Evolutionary conservation across 1,140 invertebrate genomes (phyloP), one percentile per base, ranked within the genome.

Genomic region (Cotesia vestalis): DNA sequence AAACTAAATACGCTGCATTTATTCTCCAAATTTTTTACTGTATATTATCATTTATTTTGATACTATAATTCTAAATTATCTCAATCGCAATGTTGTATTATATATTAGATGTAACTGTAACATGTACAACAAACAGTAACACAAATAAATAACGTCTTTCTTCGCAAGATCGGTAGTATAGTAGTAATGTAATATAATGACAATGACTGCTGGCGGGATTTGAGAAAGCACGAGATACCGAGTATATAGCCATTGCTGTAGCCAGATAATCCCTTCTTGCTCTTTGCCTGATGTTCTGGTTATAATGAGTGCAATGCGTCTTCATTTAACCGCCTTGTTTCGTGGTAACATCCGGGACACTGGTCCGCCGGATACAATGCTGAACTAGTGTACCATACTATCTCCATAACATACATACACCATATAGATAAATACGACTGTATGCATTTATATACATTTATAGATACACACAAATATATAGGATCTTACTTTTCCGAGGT

Each of bases 231-330:
- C 6, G 2, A 64, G 35, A 64, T 46, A 36, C 12, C 12, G 12
- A 64, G 35, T 38, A 38, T 57, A 17, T 36, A 64, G 14, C 34
- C 9, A 64, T n/a, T 6, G 34, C 36, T n/a, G 35, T 38, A 4
- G n/a, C 27, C 35, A 64, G 57, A 59, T 59, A 59, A 59, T 59
- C 17, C 57, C 4, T 52, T 59, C 27, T 17, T 51, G 27, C 27
- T 57, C 46, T 38, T 8, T 46, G n/a, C 52, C 68, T 34, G 57
- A 66, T 70, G 77, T 78, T 75, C 75, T 76, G 68, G 75, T 81
- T 77, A 81, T 82, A 82, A 82, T 82, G 81, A 81, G 81, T 81
- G 78, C 80, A 76, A 80, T 82, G 80, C 78, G 76, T 81, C 80
- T 82, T 82, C 81, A 82, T 82, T 82, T 82, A 78, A 76, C 67